Percentiles rank a stretch among this genome's conserved stretches.
Evolutionary conservation across 2,888 invertebrate species (phyloP).

Genomic region (Aethes cnicana): DNA sequence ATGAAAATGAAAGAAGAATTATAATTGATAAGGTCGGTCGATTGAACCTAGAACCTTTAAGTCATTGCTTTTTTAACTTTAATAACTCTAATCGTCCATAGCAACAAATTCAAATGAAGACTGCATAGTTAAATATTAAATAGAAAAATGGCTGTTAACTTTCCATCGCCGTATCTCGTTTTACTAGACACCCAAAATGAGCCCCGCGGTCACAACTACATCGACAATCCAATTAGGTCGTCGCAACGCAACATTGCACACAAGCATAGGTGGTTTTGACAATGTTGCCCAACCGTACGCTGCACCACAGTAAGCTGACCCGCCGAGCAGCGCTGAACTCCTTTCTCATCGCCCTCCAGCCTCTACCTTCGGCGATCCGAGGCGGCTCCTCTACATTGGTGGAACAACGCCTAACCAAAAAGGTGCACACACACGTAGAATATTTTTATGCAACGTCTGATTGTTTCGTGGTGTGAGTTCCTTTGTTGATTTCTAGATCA

Average conservation of each 20-base stretch:
- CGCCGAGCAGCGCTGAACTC: constrained; percentile 23
- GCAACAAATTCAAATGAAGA: too few relatives aligned
- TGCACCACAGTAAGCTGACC: constrained; percentile 36
- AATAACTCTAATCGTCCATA: too few relatives aligned
- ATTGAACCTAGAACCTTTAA: too few relatives aligned
- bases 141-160: constrained; percentile 29
- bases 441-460: constrained; percentile 31
- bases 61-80: too few relatives aligned
- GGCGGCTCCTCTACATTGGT: constrained; percentile 2
- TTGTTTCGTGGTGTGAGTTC: constrained; percentile 25
- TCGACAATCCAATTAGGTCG: constrained; percentile 36
- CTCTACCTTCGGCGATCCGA: constrained; percentile 8
- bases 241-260: constrained; percentile 35
- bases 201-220: constrained; percentile 42
- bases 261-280: constrained; percentile 36
- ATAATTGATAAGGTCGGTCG: too few relatives aligned
- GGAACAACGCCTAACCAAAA: constrained; percentile 24
- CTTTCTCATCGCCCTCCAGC: not conserved
- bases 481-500: constrained; percentile 34
- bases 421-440: constrained; percentile 24
- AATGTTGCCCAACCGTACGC: constrained; percentile 35
- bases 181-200: constrained; percentile 38
- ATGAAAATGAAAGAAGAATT: too few relatives aligned
- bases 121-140: not conserved
- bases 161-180: constrained; percentile 33